A percentile compares a stretch with the other conserved stretches of the same genome.
Conservation (phyloP, 2,888 invertebrate genomes). For the Kryphioiulus occultus region DNA sequence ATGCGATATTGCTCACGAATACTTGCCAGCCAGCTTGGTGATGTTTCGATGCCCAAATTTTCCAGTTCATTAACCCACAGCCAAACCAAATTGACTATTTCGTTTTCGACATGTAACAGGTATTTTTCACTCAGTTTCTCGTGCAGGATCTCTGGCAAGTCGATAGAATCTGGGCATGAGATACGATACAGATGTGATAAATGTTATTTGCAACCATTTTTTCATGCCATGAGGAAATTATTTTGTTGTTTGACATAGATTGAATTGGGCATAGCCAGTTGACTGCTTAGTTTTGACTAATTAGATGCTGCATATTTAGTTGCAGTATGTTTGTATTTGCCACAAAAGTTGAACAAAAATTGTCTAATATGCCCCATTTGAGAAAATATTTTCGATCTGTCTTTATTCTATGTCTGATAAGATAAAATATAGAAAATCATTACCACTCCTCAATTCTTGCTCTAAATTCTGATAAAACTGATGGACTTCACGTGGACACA, state of each 20-base stretch:
- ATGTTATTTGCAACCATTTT: neutral
- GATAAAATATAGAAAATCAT: neutral
- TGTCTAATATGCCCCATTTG: too few species aligned
- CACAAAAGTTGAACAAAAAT: too few species aligned
- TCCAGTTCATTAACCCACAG: neutral
- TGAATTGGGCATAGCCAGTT: too few species aligned
- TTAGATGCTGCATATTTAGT: too few species aligned
- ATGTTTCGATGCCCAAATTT: neutral
- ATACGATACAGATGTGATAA: neutral
- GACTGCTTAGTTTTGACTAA: too few species aligned
- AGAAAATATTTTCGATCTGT: neutral
- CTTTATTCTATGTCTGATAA: neutral
- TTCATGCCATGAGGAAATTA: too few species aligned
- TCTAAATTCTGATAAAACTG: neutral
- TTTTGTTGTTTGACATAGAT: too few species aligned
- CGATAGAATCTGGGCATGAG: neutral
- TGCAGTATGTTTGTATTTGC: neutral
- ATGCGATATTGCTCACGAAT: neutral
- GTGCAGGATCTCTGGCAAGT: neutral
- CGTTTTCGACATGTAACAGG: conserved; percentile 17
- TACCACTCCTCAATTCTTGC: neutral
- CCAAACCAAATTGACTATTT: neutral
- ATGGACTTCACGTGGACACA: neutral
- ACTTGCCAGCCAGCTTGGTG: conserved; percentile 12
- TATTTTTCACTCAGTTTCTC: neutral